Evolutionary conservation across 92 coral and sea anemone genomes (phyloP).

Genomic region (Zoanthus gigantus): DNA sequence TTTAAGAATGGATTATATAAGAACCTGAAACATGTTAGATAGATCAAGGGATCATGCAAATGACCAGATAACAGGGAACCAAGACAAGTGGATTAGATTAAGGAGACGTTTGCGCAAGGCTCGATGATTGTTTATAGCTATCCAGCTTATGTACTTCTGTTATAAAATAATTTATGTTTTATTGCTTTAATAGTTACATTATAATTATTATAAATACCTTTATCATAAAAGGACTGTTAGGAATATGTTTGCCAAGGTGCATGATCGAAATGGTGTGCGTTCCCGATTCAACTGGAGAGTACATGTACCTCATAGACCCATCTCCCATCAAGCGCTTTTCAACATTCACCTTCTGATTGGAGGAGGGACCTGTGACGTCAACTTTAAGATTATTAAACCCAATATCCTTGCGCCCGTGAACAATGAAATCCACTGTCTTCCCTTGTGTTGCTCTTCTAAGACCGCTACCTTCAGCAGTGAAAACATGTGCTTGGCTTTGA

Average conservation of each 20-base stretch:
- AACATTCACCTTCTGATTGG: constrained; percentile 67
- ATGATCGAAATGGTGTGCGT: constrained; percentile 74
- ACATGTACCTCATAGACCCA: constrained; percentile 76
- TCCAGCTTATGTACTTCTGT: neutral
- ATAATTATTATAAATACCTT: constrained; percentile 36
- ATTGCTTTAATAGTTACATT: neutral
- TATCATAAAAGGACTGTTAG: constrained; percentile 82
- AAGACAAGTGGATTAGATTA: too few relatives aligned
- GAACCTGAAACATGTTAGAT: too few relatives aligned
- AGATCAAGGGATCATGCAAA: too few relatives aligned
- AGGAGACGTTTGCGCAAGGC: too few relatives aligned
- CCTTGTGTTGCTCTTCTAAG: constrained; percentile 84
- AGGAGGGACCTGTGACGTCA: constrained; percentile 75
- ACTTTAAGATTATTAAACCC: constrained; percentile 79
- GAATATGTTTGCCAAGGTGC: constrained; percentile 87
- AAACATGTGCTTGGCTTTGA: constrained; percentile 79
- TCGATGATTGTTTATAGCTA: too few relatives aligned
- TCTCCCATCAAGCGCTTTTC: constrained; percentile 59
- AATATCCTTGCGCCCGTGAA: constrained; percentile 84
- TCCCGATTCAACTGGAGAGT: constrained; percentile 79
- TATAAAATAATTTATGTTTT: too few relatives aligned
- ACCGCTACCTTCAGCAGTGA: constrained; percentile 90
- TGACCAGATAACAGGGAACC: too few relatives aligned
- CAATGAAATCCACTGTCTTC: constrained; percentile 81
- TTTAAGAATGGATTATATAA: too few relatives aligned